Evolutionary conservation across 1,140 invertebrate genomes (phyloP), one percentile per base, ranked within the genome.

Genomic region (Bombyx mandarina): DNA sequence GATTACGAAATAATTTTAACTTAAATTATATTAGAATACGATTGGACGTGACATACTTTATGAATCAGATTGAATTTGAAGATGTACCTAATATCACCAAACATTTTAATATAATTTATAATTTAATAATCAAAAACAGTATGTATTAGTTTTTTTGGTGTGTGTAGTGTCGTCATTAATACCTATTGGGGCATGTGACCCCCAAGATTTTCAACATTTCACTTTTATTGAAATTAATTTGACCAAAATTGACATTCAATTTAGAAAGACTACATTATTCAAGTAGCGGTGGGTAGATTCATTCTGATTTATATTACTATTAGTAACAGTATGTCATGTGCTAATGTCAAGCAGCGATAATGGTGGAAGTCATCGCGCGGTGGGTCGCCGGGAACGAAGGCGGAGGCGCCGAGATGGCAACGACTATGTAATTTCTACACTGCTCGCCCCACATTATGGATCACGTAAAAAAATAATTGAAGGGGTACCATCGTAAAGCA

Each of bases 391-490:
- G 43, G 71, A 77, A 74, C 77, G 75, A 76, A 73, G 69, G 73
- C 69, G 66, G 75, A 80, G 81, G 77, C 77, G 77, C 78, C 73
- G 70, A 66, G 68, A 62, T 71, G 71, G 71, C 71, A 66, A 61
- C 68, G 69, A 74, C 79, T 75, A 64, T 81, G 72, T 85, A 85
- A 86, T 86, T 86, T 86, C 80, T 83, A 77, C 81, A 80, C 82
- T 78, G 75, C 71, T 75, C 77, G 69, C 69, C 71, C 71, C 72
- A 77, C 78, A 80, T 86, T 85, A 86, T 81, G 77, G 81, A 81
- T 84, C 76, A 74, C 66, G 77, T 76, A 83, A 85, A 86, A 85
- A 75, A 85, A 79, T 87, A 85, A 87, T 85, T 87, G 84, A 75
- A 71, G 83, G 83, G 83, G 80, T 77, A 70, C 77, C 82, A 68